Evolutionary conservation across 1,140 invertebrate genomes (phyloP).

Genomic region (Nasonia vitripennis): DNA sequence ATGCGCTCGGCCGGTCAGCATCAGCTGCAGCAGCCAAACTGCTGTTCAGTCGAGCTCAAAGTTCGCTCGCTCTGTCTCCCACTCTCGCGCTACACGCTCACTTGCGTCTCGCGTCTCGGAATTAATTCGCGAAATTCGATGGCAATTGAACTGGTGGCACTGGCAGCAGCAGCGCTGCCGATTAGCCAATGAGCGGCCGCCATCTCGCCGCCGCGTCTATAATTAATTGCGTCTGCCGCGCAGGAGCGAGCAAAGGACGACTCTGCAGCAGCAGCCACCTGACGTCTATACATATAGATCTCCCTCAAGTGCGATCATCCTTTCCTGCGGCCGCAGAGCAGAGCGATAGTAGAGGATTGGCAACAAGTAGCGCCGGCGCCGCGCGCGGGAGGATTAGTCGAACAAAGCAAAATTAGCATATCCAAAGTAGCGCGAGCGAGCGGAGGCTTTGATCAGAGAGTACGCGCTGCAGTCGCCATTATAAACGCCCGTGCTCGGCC

Average conservation of each 20-base stretch:
- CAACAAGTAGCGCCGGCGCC: constrained; percentile 1
- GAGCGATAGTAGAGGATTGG: background rate
- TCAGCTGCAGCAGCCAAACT: background rate
- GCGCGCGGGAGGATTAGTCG: constrained; percentile 29
- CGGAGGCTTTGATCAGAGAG: constrained; percentile 63
- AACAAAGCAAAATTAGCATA: constrained; percentile 65
- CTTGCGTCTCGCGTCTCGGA: constrained; percentile 3
- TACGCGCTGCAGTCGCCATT: background rate
- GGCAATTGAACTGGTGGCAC: constrained; percentile 6
- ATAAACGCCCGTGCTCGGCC: constrained; percentile 12
- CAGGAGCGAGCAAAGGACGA: background rate
- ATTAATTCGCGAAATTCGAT: constrained; percentile 24
- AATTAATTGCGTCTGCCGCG: constrained; percentile 30
- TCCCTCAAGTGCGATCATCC: constrained; percentile 5
- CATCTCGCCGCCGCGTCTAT: background rate
- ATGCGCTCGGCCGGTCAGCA: background rate
- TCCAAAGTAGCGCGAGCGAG: constrained; percentile 58
- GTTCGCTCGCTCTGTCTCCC: background rate
- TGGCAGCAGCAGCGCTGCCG: constrained; percentile 5
- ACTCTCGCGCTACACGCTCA: background rate
- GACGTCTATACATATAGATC: background rate
- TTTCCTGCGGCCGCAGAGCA: constrained; percentile 13
- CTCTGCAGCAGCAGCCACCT: background rate
- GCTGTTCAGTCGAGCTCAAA: constrained; percentile 11
- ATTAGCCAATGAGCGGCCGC: background rate